Conservation (phyloP, 2,797 vertebrate species). For the Oceanodroma leucorhoa region DNA sequence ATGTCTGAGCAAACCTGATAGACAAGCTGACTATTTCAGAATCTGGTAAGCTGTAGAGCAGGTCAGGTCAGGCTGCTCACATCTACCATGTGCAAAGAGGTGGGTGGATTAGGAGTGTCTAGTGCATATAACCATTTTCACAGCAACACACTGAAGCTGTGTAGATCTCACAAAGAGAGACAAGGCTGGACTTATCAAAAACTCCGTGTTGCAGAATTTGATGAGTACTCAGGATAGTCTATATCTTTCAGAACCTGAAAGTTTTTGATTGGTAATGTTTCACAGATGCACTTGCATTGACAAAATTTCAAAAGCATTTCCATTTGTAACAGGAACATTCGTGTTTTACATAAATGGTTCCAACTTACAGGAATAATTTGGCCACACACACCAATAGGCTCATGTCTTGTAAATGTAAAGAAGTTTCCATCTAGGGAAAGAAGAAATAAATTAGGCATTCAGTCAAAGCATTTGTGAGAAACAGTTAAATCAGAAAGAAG, state of each 20-base stretch:
- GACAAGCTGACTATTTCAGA: neutral
- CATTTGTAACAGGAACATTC: neutral
- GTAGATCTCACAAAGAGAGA: neutral
- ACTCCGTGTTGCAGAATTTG: neutral
- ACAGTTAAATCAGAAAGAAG: neutral
- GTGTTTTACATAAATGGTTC: neutral
- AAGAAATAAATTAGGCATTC: neutral
- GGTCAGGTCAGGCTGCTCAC: neutral
- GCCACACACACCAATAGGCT: slow-evolving; percentile 88
- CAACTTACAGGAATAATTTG: slow-evolving; percentile 90
- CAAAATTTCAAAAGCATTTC: neutral
- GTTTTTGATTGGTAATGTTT: neutral
- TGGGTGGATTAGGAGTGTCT: neutral
- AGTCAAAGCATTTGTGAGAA: neutral
- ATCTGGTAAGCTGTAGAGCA: neutral
- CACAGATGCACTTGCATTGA: neutral
- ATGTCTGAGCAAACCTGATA: neutral
- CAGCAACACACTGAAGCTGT: neutral
- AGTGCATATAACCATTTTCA: neutral
- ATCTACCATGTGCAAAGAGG: neutral
- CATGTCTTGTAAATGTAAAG: slow-evolving; percentile 87
- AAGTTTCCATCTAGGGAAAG: slow-evolving; percentile 82
- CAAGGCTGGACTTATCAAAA: neutral
- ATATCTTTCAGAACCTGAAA: neutral
- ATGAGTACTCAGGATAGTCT: neutral